These are phyloP conservation scores for Eupeodes luniger DNA, from an alignment of 2,888 invertebrate species.

Conservation along the genomic window DNA sequence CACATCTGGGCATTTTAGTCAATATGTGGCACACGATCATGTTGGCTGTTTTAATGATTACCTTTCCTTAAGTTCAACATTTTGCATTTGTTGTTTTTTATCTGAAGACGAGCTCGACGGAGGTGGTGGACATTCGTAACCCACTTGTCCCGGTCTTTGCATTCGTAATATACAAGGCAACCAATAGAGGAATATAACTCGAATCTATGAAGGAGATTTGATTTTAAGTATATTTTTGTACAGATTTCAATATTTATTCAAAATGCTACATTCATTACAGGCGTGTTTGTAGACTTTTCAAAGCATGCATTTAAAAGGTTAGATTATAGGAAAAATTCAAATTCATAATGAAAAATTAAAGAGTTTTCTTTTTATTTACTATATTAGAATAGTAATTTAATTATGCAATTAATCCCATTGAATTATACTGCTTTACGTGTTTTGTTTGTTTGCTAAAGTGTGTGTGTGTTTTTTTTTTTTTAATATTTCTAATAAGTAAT, in stretches of 20 bases:
- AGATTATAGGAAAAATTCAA: slow-evolving; percentile 73
- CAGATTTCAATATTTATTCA: slow-evolving; percentile 38
- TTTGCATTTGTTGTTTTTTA: slow-evolving; percentile 87
- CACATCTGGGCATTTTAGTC: slow-evolving; percentile 28
- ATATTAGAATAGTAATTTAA: slow-evolving; percentile 67
- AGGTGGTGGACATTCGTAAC: slow-evolving; percentile 85
- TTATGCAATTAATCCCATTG: slow-evolving; percentile 74
- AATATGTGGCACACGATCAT: slow-evolving; percentile 33
- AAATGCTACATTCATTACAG: slow-evolving; percentile 66
- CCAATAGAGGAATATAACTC: slow-evolving; percentile 97
- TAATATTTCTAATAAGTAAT: slow-evolving; percentile 25
- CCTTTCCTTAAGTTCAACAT: slow-evolving; percentile 93
- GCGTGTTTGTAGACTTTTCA: slow-evolving; percentile 65
- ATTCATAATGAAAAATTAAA: slow-evolving; percentile 75
- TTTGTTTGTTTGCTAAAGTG: slow-evolving; percentile 47
- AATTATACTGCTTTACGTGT: slow-evolving; percentile 73
- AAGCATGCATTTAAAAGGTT: slow-evolving; percentile 72
- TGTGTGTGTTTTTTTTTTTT: slow-evolving; percentile 17
- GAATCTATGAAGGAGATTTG: slow-evolving; percentile 87
- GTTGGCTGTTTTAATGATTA: slow-evolving; percentile 77
- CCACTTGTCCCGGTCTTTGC: slow-evolving; percentile 89
- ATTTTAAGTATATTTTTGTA: slow-evolving; percentile 49
- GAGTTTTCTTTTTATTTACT: slow-evolving; percentile 63
- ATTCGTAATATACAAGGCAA: slow-evolving; percentile 98
- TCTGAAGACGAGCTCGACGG: slow-evolving; percentile 88